Evolutionary conservation across 2,797 vertebrate genomes (phyloP), one percentile per base, ranked within the genome.

Genomic region (Karalla daura): DNA sequence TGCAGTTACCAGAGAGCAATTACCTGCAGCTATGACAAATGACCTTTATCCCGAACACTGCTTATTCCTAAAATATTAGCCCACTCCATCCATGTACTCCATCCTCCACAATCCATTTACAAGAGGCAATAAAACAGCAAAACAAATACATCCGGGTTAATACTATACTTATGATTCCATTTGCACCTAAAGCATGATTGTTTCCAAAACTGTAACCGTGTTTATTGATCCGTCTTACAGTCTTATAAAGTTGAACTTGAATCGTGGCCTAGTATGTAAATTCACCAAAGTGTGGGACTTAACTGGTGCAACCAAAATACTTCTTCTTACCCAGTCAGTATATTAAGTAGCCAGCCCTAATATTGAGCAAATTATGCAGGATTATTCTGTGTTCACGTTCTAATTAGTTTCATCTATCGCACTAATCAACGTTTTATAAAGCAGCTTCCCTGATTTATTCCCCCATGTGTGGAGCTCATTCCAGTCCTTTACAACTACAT

Each of bases 401-500:
- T 58, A 46, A 65, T 62, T 74, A 55, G 27, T 11, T 15, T 56
- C n/a, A 67, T 37, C 24, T 37, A 32, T 62, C 11, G 0, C 5
- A 15, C 18, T 46, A 56, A 50, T 65, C 49, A 45, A 11, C 3
- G 10, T 27, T 28, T 50, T 66, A 25, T 64, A 43, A 67, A 54
- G 13, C 33, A 40, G 32, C 24, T 53, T 61, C 10, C 4, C 9
- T 10, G 8, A 51, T 54, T 62, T 39, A 62, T 33, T 78, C 47
- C 41, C 45, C 13, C 4, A 17, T 40, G 40, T 39, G 35, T 45
- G 14, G 11, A 33, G 24, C 35, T 52, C 30, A 49, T 74, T 75
- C 73, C 30, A 55, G 53, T 73, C 56, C 37, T 37, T 58, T 60
- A 70, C 50, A 64, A 30, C 47, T 70, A 51, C 39, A 76, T 78